A percentile compares a stretch with the other conserved stretches of the same genome.
These are phyloP conservation scores for Trissolcus brochymenae DNA, from an alignment of 2,888 invertebrate genomes.

Conservation along the genomic window DNA sequence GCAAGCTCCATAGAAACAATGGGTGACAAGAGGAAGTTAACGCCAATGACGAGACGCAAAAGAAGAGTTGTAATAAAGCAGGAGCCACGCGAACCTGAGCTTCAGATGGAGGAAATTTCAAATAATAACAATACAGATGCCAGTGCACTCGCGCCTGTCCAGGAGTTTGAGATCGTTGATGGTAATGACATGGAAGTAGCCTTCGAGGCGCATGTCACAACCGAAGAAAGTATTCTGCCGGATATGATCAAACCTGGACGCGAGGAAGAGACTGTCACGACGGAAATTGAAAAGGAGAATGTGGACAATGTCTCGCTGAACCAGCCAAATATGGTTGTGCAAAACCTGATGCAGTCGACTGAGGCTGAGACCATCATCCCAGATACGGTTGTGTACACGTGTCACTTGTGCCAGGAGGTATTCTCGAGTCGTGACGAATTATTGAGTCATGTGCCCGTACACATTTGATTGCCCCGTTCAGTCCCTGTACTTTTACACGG, in stretches of 20 bases:
- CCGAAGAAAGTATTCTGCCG: constrained; percentile 69
- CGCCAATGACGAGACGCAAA: constrained; percentile 57
- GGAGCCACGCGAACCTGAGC: constrained; percentile 61
- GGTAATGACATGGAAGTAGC: constrained; percentile 69
- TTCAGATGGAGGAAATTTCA: constrained; percentile 13
- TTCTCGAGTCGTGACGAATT: constrained; percentile 86
- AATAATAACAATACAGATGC: constrained; percentile 62
- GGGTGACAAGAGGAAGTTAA: constrained; percentile 55
- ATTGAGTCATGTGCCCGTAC: constrained; percentile 87
- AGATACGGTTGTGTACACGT: constrained; percentile 81
- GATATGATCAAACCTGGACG: constrained; percentile 64
- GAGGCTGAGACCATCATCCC: constrained; percentile 78
- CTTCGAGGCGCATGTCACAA: constrained; percentile 68
- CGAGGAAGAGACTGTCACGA: constrained; percentile 51
- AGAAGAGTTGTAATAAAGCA: constrained; percentile 63
- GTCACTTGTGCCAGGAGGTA: constrained; percentile 89
- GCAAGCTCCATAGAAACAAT: constrained; percentile 57
- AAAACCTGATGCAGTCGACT: constrained; percentile 72
- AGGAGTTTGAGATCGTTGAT: constrained; percentile 63
- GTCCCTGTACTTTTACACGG: too few relatives aligned
- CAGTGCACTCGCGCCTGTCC: constrained; percentile 41
- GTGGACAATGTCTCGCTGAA: constrained; percentile 67
- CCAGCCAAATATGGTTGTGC: constrained; percentile 62
- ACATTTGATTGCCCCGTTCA: constrained; percentile 80
- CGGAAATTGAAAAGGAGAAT: constrained; percentile 45